Evolutionary conservation across 2,888 invertebrate species (phyloP), one percentile per base, ranked within the genome.

Genomic region (Heliconius charithonia): DNA sequence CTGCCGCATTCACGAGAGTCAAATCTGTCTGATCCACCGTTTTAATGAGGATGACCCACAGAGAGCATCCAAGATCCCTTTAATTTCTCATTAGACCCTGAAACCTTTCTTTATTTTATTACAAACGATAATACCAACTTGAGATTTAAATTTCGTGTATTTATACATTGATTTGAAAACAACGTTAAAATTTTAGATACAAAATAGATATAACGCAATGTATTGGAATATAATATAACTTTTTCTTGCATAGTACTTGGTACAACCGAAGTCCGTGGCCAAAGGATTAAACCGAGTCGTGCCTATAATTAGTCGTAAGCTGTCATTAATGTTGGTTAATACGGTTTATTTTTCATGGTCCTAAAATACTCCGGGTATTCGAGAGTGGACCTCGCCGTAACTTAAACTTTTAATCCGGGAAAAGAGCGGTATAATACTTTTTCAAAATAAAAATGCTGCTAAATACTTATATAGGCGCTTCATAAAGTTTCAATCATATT

Each of bases 31-130:
- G 67, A 75, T 69, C 78, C 76, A 80, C 75, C 74, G 59, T 63
- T 74, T 77, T 80, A 78, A 81, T 66, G 71, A 72, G 78, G 76
- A 79, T 82, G 82, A 82, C 81, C 82, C 79, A 75, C 62, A 76
- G 62, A 73, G 67, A 45, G 69, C 37, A 72, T 66, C 74, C 78
- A 81, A 81, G 81, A 81, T 81, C 82, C 70, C 59, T 77, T 79
- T 82, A 81, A 83, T 81, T 76, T 79, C 81, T 81, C 79, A 81
- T 81, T 82, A 71, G 51, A 62, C 77, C 79, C 77, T 62, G 71
- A 79, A 73, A 75, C 77, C 76, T 75, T 72, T 72, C 72, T 74
- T 77, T 69, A 69, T 65, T 76, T 72, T 67, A 67, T 75, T 77
- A 78, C 29, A 56, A n/a, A 27, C 27, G 25, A 19, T 45, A 29